Evolutionary conservation across 2,888 invertebrate genomes (phyloP).

Genomic region (Marasmarcha lunaedactyla): DNA sequence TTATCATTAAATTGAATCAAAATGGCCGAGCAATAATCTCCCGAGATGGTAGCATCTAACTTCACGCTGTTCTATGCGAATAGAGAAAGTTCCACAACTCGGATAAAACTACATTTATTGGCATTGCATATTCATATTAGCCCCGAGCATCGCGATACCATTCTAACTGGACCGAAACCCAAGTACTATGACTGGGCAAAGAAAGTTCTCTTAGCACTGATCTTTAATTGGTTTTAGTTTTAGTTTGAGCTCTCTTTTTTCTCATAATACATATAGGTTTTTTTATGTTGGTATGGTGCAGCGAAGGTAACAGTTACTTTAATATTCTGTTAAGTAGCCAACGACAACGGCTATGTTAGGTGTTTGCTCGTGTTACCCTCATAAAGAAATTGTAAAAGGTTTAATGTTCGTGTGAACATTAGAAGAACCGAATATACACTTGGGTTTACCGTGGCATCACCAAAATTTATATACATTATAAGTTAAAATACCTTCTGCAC

Average conservation of each 20-base stretch:
- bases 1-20: too few species aligned
- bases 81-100: constrained; percentile 52
- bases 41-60: too few species aligned
- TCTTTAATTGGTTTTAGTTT: neutral
- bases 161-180: constrained; percentile 17
- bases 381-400: neutral
- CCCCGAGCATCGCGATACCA: constrained; percentile 35
- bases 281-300: neutral
- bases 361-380: constrained; percentile 10
- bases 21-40: too few species aligned
- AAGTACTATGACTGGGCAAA: neutral
- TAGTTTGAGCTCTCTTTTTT: neutral
- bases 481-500: too few species aligned
- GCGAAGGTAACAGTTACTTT: constrained; percentile 25
- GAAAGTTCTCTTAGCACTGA: neutral
- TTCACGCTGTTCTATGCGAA: neutral
- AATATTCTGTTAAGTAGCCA: constrained; percentile 41
- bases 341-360: constrained; percentile 32
- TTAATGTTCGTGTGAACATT: too few species aligned
- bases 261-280: constrained; percentile 1
- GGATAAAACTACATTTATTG: constrained; percentile 63
- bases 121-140: constrained; percentile 63
- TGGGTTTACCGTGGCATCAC: too few species aligned
- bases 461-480: too few species aligned
- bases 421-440: too few species aligned